Conservation (phyloP, 2,797 vertebrate species). For the Rhinogobio ventralis region DNA sequence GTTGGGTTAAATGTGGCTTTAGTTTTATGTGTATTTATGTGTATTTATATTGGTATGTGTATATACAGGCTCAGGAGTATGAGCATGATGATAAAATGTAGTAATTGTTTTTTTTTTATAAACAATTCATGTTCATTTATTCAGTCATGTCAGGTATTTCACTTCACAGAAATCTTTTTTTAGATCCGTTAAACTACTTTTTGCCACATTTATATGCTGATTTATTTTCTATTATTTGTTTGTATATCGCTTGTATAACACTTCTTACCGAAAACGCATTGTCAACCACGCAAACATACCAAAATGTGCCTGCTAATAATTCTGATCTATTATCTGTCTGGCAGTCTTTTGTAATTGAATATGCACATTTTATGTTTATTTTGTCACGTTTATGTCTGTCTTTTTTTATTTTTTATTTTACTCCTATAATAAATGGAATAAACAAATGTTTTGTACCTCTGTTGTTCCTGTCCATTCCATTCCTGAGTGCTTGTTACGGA, state of each 20-base stretch:
- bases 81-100: neutral
- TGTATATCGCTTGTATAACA: neutral
- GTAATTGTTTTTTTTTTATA: no score
- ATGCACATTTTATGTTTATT: constrained; percentile 23
- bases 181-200: neutral
- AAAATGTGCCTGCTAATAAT: constrained; percentile 31
- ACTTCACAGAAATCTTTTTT: neutral
- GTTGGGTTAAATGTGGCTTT: constrained; percentile 2
- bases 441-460: constrained; percentile 3
- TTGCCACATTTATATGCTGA: constrained; percentile 3
- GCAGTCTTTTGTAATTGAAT: constrained; percentile 12
- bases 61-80: neutral
- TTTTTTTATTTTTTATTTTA: neutral
- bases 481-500: neutral
- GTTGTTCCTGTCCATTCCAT: neutral
- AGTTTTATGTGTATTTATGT: neutral
- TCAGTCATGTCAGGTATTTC: neutral
- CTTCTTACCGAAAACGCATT: neutral
- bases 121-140: neutral
- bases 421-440: constrained; percentile 46
- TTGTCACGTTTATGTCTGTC: neutral
- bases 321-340: neutral
- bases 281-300: neutral
- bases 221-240: neutral
- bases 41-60: neutral